These are phyloP conservation scores for Aramus guarauna DNA, from an alignment of 2,113 vertebrate species.

Conservation along the genomic window DNA sequence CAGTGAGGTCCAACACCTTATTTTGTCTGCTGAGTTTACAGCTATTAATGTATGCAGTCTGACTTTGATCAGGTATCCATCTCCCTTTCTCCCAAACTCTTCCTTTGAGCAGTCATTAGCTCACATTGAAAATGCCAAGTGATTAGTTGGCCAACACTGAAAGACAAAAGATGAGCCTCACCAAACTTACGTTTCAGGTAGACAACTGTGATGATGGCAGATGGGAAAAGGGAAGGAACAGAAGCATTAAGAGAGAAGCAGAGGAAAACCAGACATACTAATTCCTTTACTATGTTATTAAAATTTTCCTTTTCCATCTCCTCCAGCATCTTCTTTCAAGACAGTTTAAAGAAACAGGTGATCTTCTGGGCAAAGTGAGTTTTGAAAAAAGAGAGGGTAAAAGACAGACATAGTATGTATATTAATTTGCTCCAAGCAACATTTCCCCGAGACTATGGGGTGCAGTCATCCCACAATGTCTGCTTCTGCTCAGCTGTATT, in stretches of 20 bases:
- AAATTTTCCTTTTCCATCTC: neutral
- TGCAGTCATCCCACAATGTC: neutral
- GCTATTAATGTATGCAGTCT: neutral
- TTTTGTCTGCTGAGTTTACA: neutral
- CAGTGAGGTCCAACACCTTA: neutral
- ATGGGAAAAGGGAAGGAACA: neutral
- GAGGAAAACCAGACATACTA: neutral
- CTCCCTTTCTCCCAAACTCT: neutral
- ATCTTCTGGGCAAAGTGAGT: neutral
- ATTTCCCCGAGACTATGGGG: accelerated
- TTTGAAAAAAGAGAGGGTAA: neutral
- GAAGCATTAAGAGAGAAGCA: neutral
- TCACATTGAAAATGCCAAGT: neutral
- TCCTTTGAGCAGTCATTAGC: neutral
- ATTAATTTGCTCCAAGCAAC: neutral
- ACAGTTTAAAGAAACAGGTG: neutral
- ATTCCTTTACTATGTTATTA: neutral
- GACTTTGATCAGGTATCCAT: neutral
- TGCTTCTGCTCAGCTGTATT: neutral
- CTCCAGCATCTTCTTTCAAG: neutral
- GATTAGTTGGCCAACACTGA: neutral
- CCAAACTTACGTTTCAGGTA: neutral
- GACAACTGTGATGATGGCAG: neutral
- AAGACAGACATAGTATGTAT: neutral
- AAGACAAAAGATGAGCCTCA: neutral